phyloP scores from a whole-genome alignment of 2,113 vertebrate genomes.

The Tetrao urogallus region DNA sequence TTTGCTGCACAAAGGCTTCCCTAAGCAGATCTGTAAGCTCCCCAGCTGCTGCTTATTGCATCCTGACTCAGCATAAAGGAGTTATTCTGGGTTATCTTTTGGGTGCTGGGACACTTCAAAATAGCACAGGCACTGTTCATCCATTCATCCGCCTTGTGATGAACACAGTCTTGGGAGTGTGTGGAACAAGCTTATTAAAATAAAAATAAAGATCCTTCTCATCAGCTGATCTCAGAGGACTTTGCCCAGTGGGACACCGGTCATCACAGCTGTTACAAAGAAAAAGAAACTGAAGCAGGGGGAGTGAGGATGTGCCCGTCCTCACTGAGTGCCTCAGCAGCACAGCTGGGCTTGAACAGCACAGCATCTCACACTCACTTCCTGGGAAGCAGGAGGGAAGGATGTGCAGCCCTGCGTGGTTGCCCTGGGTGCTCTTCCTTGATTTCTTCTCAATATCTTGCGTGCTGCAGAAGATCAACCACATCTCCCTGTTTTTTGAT shows the following conservation, averaged over 20 bases:
- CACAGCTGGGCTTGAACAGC: not conserved
- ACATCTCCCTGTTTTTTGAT: not conserved
- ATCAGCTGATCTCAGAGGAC: not conserved
- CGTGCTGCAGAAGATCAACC: not conserved
- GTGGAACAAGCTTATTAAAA: not conserved
- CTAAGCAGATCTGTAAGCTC: not conserved
- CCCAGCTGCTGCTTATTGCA: not conserved
- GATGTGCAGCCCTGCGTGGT: accelerated
- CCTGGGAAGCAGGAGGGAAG: not conserved
- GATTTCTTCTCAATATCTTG: not conserved
- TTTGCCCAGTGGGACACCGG: not conserved
- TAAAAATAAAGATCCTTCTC: not conserved
- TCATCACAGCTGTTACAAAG: not conserved
- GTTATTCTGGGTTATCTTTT: not conserved
- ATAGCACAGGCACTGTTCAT: not conserved
- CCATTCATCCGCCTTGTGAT: not conserved
- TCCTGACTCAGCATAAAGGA: not conserved
- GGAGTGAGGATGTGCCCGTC: not conserved
- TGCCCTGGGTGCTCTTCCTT: not conserved
- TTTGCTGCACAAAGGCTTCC: not conserved
- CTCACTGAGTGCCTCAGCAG: not conserved
- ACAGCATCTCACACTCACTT: not conserved
- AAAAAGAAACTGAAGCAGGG: not conserved
- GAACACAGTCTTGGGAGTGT: not conserved
- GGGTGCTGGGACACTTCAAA: not conserved